Conservation (phyloP, 1,140 invertebrate species). For the Macrocentrus cingulum region DNA sequence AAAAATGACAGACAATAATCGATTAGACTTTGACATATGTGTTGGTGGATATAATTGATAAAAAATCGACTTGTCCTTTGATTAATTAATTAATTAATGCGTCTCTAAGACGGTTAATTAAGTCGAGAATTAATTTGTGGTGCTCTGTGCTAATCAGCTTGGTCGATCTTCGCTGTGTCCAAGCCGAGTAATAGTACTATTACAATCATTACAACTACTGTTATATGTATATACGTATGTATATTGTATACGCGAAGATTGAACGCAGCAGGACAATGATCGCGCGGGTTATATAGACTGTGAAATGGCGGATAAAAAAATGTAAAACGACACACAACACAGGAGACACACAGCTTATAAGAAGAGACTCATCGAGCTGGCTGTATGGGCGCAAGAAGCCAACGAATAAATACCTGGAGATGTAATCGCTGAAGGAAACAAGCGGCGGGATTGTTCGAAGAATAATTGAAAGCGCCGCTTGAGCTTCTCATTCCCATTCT, state of each 20-base stretch:
- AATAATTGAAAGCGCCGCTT: slow-evolving; percentile 61
- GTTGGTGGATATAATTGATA: no score
- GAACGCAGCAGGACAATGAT: no score
- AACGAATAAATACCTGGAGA: slow-evolving; percentile 58
- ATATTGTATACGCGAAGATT: no score
- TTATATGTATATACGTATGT: no score
- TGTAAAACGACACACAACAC: background rate
- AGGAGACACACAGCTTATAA: background rate
- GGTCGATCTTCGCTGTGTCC: background rate
- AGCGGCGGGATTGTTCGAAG: slow-evolving; percentile 58
- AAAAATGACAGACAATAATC: background rate
- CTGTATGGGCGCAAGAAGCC: slow-evolving; percentile 31
- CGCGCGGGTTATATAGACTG: no score
- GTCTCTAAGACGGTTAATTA: background rate
- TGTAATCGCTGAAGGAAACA: slow-evolving; percentile 60
- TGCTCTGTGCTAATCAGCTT: background rate
- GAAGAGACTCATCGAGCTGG: background rate
- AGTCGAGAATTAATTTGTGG: background rate
- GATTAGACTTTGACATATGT: background rate
- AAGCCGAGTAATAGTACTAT: background rate
- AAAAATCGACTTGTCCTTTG: no score
- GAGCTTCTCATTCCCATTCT: slow-evolving; percentile 53
- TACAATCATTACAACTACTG: background rate
- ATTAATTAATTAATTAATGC: no score
- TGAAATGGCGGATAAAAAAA: slow-evolving; percentile 2